Evolutionary conservation across 2,888 invertebrate genomes (phyloP), one percentile per base, ranked within the genome.

Genomic region (Phortica okadai): DNA sequence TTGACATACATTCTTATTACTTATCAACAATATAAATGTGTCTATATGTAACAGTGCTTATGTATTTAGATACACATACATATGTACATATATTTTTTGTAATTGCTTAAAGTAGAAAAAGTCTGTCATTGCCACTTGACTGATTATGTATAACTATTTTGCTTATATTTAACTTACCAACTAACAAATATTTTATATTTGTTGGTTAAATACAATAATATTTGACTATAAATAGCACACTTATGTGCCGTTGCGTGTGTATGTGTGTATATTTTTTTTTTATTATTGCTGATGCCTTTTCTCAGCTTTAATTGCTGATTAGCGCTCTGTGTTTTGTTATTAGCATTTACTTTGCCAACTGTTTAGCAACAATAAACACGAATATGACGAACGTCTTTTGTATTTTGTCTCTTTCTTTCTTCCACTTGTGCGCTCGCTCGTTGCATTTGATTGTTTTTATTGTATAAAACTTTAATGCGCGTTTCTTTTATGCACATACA

Each of bases 311-410:
- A 50, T 50, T 50, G 50, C 14, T 74, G 62, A 70, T 62, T 74
- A 74, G 64, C 62, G 42, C 59, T 76, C 45, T 44, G 69, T 25
- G 73, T 41, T 58, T 45, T 16, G 70, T 62, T 74, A 56, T 77
- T 77, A 74, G 62, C 77, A 77, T 70, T 72, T 74, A 62, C 45
- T 73, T 74, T 62, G 67, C 42, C 66, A 67, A 66, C 56, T 74
- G 67, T 54, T 76, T 74, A 70, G 62, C 64, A 42, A 74, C 70
- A 64, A 74, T 74, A 69, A 76, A 69, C 69, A 74, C 62, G 45
- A 41, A 45, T 69, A 59, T 76, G 76, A 50, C 66, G 73, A 56
- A 42, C 42, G n/a, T 66, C n/a, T 33, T 41, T 6, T 21, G 8
- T 69, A 25, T 69, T 50, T 76, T 69, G 14, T 64, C 41, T 58